These are phyloP conservation scores for Lepus timidus DNA, from an alignment of 2,113 vertebrate genomes.

Conservation along the genomic window DNA sequence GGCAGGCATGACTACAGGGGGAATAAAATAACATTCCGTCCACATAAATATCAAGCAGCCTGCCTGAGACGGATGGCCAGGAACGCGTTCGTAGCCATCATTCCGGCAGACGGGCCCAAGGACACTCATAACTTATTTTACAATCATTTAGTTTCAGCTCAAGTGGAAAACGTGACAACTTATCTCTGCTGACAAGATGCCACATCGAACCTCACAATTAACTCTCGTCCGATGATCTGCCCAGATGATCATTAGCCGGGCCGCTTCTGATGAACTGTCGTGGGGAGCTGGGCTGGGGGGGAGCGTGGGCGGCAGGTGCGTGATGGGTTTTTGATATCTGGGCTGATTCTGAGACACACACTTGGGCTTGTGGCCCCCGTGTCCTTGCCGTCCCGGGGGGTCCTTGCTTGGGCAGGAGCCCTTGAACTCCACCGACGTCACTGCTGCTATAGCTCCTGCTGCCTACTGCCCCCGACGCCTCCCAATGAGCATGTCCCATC, in stretches of 20 bases:
- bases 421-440: fast-evolving
- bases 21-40: slow-evolving; percentile 99
- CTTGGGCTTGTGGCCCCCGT: fast-evolving
- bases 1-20: slow-evolving; percentile 97
- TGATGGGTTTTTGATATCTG: not conserved
- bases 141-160: slow-evolving; percentile 99
- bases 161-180: slow-evolving; percentile 99
- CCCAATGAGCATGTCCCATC: fast-evolving
- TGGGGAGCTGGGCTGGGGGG: slow-evolving; percentile 77
- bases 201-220: slow-evolving; percentile 96
- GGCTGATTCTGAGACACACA: not conserved
- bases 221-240: slow-evolving; percentile 94
- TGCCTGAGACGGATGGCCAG: slow-evolving; percentile 91
- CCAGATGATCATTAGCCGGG: slow-evolving; percentile 92
- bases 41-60: slow-evolving; percentile 96
- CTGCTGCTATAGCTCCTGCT: fast-evolving
- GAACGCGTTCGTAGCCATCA: slow-evolving; percentile 92
- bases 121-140: slow-evolving; percentile 99
- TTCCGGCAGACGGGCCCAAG: slow-evolving; percentile 96
- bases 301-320: slow-evolving; percentile 73
- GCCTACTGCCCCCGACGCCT: not conserved
- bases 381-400: not conserved
- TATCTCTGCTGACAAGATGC: slow-evolving; percentile 99
- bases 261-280: slow-evolving; percentile 84
- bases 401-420: fast-evolving